Evolutionary conservation across 1,140 invertebrate genomes (phyloP).

Genomic region (Gryon sp.): DNA sequence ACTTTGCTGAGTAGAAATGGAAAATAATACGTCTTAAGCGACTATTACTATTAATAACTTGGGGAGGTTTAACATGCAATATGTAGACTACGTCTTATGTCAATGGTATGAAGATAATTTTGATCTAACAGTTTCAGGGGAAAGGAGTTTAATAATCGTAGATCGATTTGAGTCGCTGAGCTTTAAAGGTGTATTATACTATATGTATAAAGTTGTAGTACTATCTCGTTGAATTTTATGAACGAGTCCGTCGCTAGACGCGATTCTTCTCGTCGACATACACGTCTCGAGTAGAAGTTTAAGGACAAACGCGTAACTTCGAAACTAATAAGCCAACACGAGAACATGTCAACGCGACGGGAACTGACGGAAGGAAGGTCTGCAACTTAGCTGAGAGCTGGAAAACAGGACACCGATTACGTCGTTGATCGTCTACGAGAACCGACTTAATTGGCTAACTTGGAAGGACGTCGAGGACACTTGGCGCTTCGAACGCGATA

Average conservation of each 20-base stretch:
- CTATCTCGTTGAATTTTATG: conserved; percentile 49
- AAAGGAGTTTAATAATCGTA: conserved; percentile 4
- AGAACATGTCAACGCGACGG: conserved; percentile 53
- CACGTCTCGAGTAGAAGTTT: conserved; percentile 57
- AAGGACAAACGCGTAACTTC: conserved; percentile 60
- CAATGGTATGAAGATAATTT: conserved; percentile 1
- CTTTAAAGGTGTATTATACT: background rate
- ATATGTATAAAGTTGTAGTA: conserved; percentile 4
- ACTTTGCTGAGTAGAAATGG: conserved; percentile 67
- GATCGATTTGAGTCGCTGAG: conserved; percentile 7
- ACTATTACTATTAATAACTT: conserved; percentile 65
- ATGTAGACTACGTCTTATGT: background rate
- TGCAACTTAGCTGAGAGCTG: conserved; percentile 40
- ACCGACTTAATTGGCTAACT: conserved; percentile 64
- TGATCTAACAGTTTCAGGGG: background rate
- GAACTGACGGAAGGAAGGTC: conserved; percentile 49
- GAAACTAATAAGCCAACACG: conserved; percentile 63
- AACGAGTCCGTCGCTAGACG: conserved; percentile 37
- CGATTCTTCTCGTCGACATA: conserved; percentile 59
- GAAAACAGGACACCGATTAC: conserved; percentile 64
- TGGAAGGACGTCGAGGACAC: conserved; percentile 58
- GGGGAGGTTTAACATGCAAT: background rate
- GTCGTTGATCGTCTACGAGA: conserved; percentile 59
- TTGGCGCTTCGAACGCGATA: conserved; percentile 57
- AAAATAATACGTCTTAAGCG: conserved; percentile 73